Conservation (phyloP, 2,113 vertebrate species). For the Psammodynastes pulverulentus region DNA sequence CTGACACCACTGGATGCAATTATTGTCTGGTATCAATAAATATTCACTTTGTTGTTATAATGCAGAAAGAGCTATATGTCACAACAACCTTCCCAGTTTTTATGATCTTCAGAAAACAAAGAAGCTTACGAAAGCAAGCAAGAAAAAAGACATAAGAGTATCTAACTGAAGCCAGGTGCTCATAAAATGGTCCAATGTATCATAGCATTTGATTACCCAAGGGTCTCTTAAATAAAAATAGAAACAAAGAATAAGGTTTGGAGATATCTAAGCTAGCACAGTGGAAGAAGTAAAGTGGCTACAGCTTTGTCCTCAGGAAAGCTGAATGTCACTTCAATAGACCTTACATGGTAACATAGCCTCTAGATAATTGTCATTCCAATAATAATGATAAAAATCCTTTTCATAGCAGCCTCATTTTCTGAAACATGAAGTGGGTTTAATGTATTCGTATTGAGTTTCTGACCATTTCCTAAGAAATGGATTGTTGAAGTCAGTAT, state of each 20-base stretch:
- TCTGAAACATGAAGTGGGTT: conserved; percentile 1
- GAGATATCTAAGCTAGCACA: background rate
- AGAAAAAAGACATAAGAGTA: background rate
- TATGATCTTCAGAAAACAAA: conserved; percentile 12
- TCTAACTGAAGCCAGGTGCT: background rate
- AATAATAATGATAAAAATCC: background rate
- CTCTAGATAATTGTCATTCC: background rate
- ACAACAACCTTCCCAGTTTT: background rate
- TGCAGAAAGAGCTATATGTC: conserved; percentile 7
- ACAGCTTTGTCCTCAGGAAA: background rate
- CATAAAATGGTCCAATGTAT: background rate
- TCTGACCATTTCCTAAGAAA: conserved; percentile 13
- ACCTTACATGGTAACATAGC: background rate
- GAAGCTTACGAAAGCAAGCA: background rate
- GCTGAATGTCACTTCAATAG: conserved; percentile 5
- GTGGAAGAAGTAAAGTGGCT: background rate
- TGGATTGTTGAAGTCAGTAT: conserved; percentile 9
- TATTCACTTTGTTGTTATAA: conserved; percentile 4
- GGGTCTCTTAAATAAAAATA: background rate
- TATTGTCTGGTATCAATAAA: background rate
- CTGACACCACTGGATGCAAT: background rate
- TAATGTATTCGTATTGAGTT: conserved; percentile 8
- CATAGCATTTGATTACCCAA: background rate
- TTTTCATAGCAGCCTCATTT: background rate
- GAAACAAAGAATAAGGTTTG: background rate